These are phyloP conservation scores for Acanthiza pusilla DNA, from an alignment of 2,797 vertebrate species.

Conservation along the genomic window DNA sequence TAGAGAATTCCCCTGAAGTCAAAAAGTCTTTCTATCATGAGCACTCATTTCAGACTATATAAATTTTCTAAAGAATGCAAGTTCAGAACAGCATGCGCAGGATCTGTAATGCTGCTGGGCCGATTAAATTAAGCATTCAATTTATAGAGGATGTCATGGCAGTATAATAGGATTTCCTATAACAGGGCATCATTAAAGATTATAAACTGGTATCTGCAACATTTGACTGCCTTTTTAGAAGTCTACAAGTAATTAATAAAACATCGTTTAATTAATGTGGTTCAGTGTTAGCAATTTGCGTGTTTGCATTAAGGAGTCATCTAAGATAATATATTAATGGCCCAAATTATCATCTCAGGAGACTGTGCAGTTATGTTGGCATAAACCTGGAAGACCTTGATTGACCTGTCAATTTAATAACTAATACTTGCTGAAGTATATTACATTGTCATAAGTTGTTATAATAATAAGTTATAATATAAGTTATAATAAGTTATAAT, in stretches of 20 bases:
- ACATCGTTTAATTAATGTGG: neutral
- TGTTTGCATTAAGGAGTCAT: conserved; percentile 22
- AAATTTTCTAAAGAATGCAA: neutral
- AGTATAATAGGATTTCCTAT: neutral
- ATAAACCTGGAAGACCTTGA: conserved; percentile 24
- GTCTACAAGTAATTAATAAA: conserved; percentile 31
- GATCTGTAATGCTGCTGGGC: neutral
- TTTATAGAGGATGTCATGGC: neutral
- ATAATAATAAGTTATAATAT: too few relatives aligned
- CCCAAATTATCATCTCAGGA: neutral
- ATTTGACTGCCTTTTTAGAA: conserved; percentile 17
- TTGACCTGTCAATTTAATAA: conserved; percentile 23
- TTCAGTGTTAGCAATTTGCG: neutral
- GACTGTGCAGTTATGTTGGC: neutral
- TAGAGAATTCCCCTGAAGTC: neutral
- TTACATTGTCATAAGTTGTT: too few relatives aligned
- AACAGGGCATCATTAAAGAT: neutral
- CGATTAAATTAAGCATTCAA: neutral
- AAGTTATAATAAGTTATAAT: too few relatives aligned
- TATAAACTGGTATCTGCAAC: neutral
- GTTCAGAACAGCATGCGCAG: neutral
- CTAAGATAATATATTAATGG: conserved; percentile 12
- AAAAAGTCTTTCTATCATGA: neutral
- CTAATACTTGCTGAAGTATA: neutral
- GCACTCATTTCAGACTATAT: neutral